These are phyloP conservation scores for Onthophagus taurus DNA, from an alignment of 1,140 invertebrate genomes.

Conservation along the genomic window DNA sequence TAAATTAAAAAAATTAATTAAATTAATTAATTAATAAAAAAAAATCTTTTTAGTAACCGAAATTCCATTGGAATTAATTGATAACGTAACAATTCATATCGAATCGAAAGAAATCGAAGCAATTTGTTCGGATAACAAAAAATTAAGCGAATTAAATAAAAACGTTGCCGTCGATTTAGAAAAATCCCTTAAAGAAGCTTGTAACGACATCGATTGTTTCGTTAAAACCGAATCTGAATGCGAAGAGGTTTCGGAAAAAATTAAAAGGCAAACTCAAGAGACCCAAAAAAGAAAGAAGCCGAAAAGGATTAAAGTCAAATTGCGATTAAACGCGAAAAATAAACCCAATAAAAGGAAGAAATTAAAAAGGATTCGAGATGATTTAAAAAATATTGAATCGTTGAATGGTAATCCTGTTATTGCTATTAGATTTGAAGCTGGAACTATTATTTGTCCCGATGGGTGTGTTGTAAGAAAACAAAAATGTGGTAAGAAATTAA, in stretches of 20 bases:
- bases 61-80: slow-evolving; percentile 21
- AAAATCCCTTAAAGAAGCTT: slow-evolving; percentile 14
- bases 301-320: slow-evolving; percentile 26
- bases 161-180: neutral
- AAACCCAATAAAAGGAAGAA: slow-evolving; percentile 2
- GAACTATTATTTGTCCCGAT: slow-evolving; percentile 24
- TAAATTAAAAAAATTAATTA: slow-evolving; percentile 25
- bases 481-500: slow-evolving; percentile 29
- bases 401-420: slow-evolving; percentile 2
- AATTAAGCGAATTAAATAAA: slow-evolving; percentile 6
- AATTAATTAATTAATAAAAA: neutral
- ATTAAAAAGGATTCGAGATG: neutral
- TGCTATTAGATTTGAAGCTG: slow-evolving; percentile 16
- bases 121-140: slow-evolving; percentile 14
- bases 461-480: slow-evolving; percentile 30
- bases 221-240: slow-evolving; percentile 34
- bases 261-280: slow-evolving; percentile 17
- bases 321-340: slow-evolving; percentile 20
- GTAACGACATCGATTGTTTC: slow-evolving; percentile 20
- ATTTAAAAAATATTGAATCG: neutral
- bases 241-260: slow-evolving; percentile 24
- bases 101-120: slow-evolving; percentile 15
- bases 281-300: slow-evolving; percentile 16
- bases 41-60: slow-evolving; percentile 20
- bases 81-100: slow-evolving; percentile 24